phyloP scores from a whole-genome alignment of 2,888 invertebrate species.

The Lithophane semibrunnea region DNA sequence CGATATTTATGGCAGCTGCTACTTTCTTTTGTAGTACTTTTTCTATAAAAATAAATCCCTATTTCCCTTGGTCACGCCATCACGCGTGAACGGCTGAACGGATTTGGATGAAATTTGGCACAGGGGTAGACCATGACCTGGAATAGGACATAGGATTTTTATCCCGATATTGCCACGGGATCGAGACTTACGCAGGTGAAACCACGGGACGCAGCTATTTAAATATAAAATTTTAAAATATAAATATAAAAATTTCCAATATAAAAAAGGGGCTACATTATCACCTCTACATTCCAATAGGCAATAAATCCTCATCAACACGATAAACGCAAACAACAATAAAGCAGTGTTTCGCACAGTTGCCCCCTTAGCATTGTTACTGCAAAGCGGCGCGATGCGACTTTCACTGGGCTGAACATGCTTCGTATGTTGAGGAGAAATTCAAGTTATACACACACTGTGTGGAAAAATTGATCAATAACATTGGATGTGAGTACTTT shows the following conservation, averaged over 20 bases:
- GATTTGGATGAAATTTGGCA: no score
- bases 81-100: no score
- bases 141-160: no score
- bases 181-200: no score
- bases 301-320: constrained; percentile 15
- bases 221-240: no score
- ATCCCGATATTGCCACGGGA: no score
- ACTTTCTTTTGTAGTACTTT: constrained; percentile 1
- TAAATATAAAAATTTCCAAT: no score
- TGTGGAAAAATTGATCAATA: constrained; percentile 29
- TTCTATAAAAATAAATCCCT: no score
- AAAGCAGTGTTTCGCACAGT: constrained; percentile 32
- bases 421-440: constrained; percentile 52
- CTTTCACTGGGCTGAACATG: constrained; percentile 52
- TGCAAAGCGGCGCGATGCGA: constrained; percentile 7
- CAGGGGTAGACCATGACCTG: no score
- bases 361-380: neutral
- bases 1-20: neutral
- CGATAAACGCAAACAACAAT: constrained; percentile 37
- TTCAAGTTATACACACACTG: constrained; percentile 28
- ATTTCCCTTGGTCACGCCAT: no score
- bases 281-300: neutral
- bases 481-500: constrained; percentile 6
- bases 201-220: no score
- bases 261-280: no score